These are phyloP conservation scores for Cossypha dichroa DNA, from an alignment of 2,797 vertebrate species.

Conservation along the genomic window DNA sequence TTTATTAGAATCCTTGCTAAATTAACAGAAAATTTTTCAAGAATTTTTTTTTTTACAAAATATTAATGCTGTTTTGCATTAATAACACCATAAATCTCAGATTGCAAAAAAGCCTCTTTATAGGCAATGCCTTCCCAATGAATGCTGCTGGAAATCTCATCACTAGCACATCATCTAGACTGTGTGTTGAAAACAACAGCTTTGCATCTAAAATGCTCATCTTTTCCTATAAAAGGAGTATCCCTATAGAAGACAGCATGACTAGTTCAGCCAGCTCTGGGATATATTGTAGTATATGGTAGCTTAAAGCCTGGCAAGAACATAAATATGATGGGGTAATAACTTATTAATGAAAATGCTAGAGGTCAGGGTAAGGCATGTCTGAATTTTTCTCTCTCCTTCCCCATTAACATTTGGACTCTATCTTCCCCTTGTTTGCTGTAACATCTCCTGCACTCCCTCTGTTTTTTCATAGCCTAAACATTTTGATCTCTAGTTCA, in stretches of 20 bases:
- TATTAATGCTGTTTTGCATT: not conserved
- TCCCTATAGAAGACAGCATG: not conserved
- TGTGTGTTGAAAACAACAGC: not conserved
- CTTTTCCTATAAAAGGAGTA: not conserved
- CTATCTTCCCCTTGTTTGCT: not conserved
- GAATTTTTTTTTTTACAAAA: not conserved
- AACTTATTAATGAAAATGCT: not conserved
- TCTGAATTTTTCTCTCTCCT: not conserved
- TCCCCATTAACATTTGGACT: not conserved
- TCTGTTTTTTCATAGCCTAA: not conserved
- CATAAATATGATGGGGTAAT: not conserved
- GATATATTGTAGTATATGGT: not conserved
- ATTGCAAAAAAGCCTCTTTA: not conserved
- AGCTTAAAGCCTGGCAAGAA: not conserved
- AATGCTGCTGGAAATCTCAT: not conserved
- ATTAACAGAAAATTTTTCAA: not conserved
- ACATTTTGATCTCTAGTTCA: not conserved
- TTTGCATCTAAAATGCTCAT: not conserved
- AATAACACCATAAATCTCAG: not conserved
- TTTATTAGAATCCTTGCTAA: not conserved
- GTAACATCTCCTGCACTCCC: not conserved
- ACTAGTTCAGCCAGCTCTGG: not conserved
- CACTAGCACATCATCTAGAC: rapidly evolving
- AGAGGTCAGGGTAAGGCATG: not conserved
- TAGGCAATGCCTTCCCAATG: not conserved